Evolutionary conservation across 2,888 invertebrate genomes (phyloP), one percentile per base, ranked within the genome.

Genomic region (Sphinx pinastri): DNA sequence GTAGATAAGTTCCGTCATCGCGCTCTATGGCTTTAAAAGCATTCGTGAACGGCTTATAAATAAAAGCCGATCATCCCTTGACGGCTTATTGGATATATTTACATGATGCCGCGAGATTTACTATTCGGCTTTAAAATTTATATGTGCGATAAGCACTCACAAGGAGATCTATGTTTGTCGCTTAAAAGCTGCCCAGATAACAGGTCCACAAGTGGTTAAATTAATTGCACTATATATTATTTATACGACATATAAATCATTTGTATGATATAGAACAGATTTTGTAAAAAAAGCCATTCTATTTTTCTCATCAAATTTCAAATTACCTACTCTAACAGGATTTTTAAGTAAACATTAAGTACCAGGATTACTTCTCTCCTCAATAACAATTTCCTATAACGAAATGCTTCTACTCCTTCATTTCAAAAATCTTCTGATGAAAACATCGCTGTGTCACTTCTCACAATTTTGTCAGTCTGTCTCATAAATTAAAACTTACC

Each of bases 401-500:
- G 0, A 38, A 38, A 38, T 38, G 8, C 8, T 2, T 38, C 38
- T 8, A 38, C 38, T 7, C 5, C 38, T 7, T 38, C 38, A 38
- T 38, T 25, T 25, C 5, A 38, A 2, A 38, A 38, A 38, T 38
- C 38, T 38, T 7, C 38, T 7, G 38, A 38, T 38, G 8, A 38
- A 38, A 38, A 38, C 8, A 25, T 25, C 25, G 25, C 38, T 38
- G 8, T 0, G 2, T 7, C 38, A 38, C 2, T 38, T 38, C 0
- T 38, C 38, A 25, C 25, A 16, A 54, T 8, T 54, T n/a, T 5
- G 16, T 7, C 54, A 16, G 0, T 7, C 54, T 16, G 16, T 16
- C 25, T 25, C 7, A 16, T 38, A 54, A 55, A 13, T 45, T n/a
- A 38, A 38, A 68, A 92, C 95, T 95, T 83, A 98, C 98, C 95